Conservation (phyloP, 2,797 vertebrate genomes). For the Danionella dracula region DNA sequence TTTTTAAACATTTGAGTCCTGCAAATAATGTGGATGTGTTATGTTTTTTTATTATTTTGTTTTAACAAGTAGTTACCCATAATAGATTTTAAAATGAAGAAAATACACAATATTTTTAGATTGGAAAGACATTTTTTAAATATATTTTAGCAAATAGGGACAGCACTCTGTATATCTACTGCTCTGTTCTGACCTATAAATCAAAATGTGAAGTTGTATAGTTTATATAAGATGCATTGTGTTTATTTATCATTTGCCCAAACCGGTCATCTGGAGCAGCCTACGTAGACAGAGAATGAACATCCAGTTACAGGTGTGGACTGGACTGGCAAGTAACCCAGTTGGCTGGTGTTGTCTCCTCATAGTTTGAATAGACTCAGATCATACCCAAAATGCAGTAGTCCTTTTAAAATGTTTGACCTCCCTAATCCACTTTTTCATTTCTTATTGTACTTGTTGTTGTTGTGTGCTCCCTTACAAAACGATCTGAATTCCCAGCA, state of each 20-base stretch:
- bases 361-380: conserved; percentile 22
- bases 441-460: conserved; percentile 6
- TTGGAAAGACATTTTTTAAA: too few species aligned
- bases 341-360: conserved; percentile 46
- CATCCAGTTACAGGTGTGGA: conserved; percentile 63
- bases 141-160: too few species aligned
- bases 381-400: conserved; percentile 14
- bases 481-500: neutral
- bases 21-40: too few species aligned
- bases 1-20: too few species aligned
- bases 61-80: too few species aligned
- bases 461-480: neutral
- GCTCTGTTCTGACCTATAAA: too few species aligned
- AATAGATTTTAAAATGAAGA: too few species aligned
- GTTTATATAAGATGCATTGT: too few species aligned
- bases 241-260: conserved; percentile 28
- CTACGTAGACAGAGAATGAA: conserved; percentile 72
- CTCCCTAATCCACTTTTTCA: neutral
- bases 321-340: conserved; percentile 69
- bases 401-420: neutral
- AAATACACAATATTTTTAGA: too few species aligned
- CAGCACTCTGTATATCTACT: too few species aligned
- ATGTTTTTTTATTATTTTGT: too few species aligned
- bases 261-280: conserved; percentile 60
- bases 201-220: too few species aligned